These are phyloP conservation scores for Dimorphilus gyrociliatus DNA, from an alignment of 2,888 invertebrate genomes.

Conservation along the genomic window DNA sequence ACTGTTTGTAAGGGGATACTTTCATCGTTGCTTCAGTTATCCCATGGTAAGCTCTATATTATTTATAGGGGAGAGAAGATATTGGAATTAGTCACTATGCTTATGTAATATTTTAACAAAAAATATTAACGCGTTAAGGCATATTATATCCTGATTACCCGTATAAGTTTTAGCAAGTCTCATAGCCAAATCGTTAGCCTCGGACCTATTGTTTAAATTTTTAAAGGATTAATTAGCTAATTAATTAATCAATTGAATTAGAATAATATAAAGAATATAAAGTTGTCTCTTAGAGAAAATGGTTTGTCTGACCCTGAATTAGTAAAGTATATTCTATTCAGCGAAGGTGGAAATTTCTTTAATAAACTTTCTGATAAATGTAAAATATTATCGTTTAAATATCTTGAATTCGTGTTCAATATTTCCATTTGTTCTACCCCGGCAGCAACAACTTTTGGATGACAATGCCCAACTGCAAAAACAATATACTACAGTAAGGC, in stretches of 20 bases:
- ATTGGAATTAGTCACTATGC: too few relatives aligned
- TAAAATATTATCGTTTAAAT: constrained; percentile 20
- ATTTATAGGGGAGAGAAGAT: too few relatives aligned
- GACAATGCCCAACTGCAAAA: constrained; percentile 27
- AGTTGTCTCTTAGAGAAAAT: too few relatives aligned
- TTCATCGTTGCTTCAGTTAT: constrained; percentile 88
- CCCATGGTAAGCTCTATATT: constrained; percentile 95
- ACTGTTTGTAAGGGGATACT: constrained; percentile 85
- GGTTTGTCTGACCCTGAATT: constrained; percentile 29
- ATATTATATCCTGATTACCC: constrained; percentile 68
- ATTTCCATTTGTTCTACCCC: constrained; percentile 27
- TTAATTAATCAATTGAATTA: too few relatives aligned
- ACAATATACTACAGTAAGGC: too few relatives aligned
- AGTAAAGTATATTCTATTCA: constrained; percentile 25
- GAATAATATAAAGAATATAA: too few relatives aligned
- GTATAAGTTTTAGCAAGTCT: constrained; percentile 73
- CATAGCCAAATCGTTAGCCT: constrained; percentile 89
- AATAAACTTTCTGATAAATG: constrained; percentile 21
- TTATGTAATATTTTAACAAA: too few relatives aligned
- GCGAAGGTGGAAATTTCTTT: constrained; percentile 22
- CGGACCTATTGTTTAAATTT: too few relatives aligned
- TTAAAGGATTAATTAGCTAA: too few relatives aligned
- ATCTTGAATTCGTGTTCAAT: constrained; percentile 19
- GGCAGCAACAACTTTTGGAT: constrained; percentile 22
- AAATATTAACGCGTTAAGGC: constrained; percentile 88